Evolutionary conservation across 2,888 invertebrate species (phyloP), one percentile per base, ranked within the genome.

Genomic region (Tricholauxania praeusta): DNA sequence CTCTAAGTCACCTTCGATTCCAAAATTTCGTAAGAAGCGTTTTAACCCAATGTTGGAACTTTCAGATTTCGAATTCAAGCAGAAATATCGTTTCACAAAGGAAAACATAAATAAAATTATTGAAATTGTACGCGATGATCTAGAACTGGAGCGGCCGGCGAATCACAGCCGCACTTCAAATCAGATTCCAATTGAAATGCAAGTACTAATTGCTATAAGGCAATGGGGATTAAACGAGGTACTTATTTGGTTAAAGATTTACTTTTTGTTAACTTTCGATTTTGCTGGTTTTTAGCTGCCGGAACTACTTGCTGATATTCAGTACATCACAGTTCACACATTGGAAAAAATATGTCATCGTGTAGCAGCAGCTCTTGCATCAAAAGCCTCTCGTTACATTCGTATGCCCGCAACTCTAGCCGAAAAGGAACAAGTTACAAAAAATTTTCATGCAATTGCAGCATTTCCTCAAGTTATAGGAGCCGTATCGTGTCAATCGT

Each of bases 391-490:
- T 0, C 79, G 84, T 1, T 84, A 84, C 66, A 85, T 84, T 39
- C 76, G 84, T 49, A 84, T 84, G 84, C 84, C 85, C 0, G 84
- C 82, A n/a, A 81, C 85, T 0, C 75, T 84, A 3, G 79, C 83
- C 0, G 84, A 84, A 65, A 84, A 84, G 60, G 84, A 84, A 55
- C 75, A 78, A 55, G 83, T 84, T 32, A 82, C 82, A 62, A 81
- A 81, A 51, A 82, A 81, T 1, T 84, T 84, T 73, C 80, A 84
- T 53, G 77, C 77, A 8, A 71, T 84, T 15, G 82, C 82, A 0
- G 81, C 80, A 72, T 82, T 84, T 82, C 83, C 85, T 0, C 84
- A 84, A 72, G 84, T 84, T 0, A 85, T 84, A 57, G 84, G 84
- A 0, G 81, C 83, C 1, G 74, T 84, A 7, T 75, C 77, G 1